Conservation (phyloP, 2,888 invertebrate species). For the Athrips mouffetella region DNA sequence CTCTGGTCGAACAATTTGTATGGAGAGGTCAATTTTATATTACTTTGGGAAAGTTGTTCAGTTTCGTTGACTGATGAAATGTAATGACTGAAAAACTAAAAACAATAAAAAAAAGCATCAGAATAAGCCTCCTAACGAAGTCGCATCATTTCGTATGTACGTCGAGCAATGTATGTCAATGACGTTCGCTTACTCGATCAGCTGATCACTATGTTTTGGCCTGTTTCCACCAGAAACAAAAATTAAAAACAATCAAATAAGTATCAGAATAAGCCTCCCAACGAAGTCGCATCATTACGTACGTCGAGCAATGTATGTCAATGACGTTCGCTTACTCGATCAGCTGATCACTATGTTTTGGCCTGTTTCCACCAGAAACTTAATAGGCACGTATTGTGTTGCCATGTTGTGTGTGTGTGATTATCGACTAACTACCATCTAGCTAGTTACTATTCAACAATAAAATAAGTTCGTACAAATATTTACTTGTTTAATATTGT, state of each 20-base stretch:
- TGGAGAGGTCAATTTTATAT: too few species aligned
- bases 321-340: slow-evolving; percentile 39
- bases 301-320: slow-evolving; percentile 55
- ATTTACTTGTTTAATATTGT: too few species aligned
- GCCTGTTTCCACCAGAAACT: background rate
- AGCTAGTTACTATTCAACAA: too few species aligned
- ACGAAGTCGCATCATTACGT: slow-evolving; percentile 30
- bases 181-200: slow-evolving; percentile 33
- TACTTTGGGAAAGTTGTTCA: too few species aligned
- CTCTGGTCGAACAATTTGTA: too few species aligned
- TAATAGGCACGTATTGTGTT: background rate
- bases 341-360: slow-evolving; percentile 15
- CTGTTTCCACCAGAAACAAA: background rate
- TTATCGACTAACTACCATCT: too few species aligned
- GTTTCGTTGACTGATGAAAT: too few species aligned
- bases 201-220: slow-evolving; percentile 12
- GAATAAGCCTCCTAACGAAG: slow-evolving; percentile 16
- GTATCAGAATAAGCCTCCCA: slow-evolving; percentile 13
- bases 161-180: slow-evolving; percentile 56
- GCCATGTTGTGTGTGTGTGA: too few species aligned
- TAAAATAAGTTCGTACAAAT: too few species aligned
- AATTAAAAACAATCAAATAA: too few species aligned
- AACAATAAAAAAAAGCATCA: too few species aligned
- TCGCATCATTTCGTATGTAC: slow-evolving; percentile 39
- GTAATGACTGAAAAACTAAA: too few species aligned